A percentile compares a stretch with the other conserved stretches of the same genome.
Conservation (phyloP, 2,113 vertebrate genomes). For the Eurypyga helias region DNA sequence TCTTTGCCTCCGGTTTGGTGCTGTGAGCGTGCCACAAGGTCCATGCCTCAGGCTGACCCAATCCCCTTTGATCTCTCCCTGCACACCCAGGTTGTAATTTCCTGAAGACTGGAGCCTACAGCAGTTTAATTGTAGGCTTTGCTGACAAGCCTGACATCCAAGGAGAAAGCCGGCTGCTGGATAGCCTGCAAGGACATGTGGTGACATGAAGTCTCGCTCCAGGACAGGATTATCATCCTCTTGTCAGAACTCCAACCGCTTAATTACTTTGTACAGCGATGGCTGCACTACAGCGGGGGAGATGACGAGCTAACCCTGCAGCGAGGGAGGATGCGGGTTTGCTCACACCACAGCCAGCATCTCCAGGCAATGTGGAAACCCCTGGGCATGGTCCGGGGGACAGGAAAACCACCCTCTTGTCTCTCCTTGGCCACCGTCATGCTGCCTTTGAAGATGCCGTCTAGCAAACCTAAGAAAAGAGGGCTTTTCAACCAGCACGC, state of each 20-base stretch:
- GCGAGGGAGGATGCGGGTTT: neutral
- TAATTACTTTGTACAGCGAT: neutral
- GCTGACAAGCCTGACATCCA: neutral
- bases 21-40: neutral
- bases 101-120: neutral
- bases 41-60: fast-evolving
- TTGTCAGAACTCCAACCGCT: neutral
- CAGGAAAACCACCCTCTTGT: neutral
- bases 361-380: neutral
- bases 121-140: neutral
- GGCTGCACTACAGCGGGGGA: fast-evolving
- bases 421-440: neutral
- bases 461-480: fast-evolving
- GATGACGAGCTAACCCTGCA: neutral
- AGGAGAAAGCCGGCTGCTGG: neutral
- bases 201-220: neutral
- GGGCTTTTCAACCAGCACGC: neutral
- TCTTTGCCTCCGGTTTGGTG: neutral
- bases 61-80: neutral
- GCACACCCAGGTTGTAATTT: neutral
- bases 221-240: neutral
- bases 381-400: fast-evolving
- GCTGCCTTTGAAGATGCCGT: neutral
- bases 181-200: neutral
- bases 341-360: neutral